phyloP scores from a whole-genome alignment of 2,888 invertebrate species.

The Callyntrura sp. region DNA sequence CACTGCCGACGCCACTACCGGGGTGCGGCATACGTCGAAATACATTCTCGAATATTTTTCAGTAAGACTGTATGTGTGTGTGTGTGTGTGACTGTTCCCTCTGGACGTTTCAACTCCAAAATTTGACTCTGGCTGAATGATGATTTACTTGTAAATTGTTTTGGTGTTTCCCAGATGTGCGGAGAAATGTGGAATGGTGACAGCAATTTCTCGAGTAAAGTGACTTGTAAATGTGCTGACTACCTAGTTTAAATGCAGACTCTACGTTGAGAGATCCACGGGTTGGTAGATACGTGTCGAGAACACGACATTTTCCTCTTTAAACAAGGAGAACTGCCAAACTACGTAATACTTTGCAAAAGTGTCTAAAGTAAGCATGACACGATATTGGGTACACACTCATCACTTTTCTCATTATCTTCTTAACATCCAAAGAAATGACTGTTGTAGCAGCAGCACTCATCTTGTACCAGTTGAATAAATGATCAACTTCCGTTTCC shows the following conservation, averaged over 20 bases:
- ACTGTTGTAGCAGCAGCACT: no score
- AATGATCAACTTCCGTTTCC: no score
- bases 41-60: neutral
- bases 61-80: no score
- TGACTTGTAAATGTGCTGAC: neutral
- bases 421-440: neutral
- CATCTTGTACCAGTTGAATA: no score
- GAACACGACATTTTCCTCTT: neutral
- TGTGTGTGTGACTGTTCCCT: neutral
- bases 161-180: neutral
- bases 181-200: neutral
- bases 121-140: neutral
- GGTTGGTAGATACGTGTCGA: neutral
- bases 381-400: no score
- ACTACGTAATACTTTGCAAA: no score
- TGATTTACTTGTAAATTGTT: constrained; percentile 11
- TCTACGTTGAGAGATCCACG: neutral
- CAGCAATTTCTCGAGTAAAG: neutral
- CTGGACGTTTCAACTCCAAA: neutral
- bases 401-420: constrained; percentile 32
- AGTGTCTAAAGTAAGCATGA: no score
- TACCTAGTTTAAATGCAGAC: neutral
- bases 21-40: no score
- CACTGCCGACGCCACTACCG: no score
- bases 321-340: constrained; percentile 27